These are phyloP conservation scores for Chlorodrepanis virens DNA, from an alignment of 2,113 vertebrate species.

Conservation along the genomic window DNA sequence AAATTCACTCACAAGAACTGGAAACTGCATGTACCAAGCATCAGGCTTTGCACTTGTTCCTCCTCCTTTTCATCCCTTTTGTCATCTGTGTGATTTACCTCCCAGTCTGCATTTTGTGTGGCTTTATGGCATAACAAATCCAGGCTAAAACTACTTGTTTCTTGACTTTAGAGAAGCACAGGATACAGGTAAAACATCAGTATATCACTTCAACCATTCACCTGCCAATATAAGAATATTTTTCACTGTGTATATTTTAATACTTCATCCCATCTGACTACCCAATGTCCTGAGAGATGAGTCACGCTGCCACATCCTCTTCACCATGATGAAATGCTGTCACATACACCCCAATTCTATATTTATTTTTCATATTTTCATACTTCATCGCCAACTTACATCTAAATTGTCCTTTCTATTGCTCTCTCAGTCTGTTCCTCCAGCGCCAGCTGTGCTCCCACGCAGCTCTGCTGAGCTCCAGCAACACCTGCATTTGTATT, in stretches of 20 bases:
- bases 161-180: neutral
- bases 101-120: neutral
- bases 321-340: neutral
- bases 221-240: neutral
- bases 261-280: neutral
- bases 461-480: neutral
- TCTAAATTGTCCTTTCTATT: neutral
- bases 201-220: neutral
- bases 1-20: neutral
- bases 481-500: neutral
- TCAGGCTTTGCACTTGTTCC: neutral
- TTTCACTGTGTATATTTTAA: neutral
- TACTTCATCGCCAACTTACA: neutral
- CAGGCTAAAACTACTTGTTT: neutral
- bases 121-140: conserved; percentile 13
- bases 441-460: neutral
- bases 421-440: neutral
- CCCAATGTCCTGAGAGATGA: neutral
- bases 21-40: neutral
- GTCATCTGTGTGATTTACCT: neutral
- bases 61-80: neutral
- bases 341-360: neutral
- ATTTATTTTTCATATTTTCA: neutral
- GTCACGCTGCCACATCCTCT: neutral
- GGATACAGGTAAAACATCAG: neutral